These are phyloP conservation scores for Agriopis aurantiaria DNA, from an alignment of 2,888 invertebrate species.

Conservation along the genomic window DNA sequence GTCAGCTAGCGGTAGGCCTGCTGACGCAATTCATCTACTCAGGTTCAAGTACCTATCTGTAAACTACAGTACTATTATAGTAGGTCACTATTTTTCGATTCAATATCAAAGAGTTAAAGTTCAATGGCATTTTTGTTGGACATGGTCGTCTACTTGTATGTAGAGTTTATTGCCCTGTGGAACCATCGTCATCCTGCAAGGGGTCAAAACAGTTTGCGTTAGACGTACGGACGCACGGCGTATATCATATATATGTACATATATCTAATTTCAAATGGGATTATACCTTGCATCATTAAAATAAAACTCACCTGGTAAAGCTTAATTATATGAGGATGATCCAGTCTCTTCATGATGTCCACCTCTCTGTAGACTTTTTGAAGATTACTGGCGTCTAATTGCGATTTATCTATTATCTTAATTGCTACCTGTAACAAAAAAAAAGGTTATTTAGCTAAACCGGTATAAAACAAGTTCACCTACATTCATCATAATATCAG, in stretches of 20 bases:
- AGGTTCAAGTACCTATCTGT: slow-evolving; percentile 8
- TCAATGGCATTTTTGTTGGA: slow-evolving; percentile 30
- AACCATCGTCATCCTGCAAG: slow-evolving; percentile 24
- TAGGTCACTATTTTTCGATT: slow-evolving; percentile 4
- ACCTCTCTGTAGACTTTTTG: slow-evolving; percentile 99
- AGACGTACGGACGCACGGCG: neutral
- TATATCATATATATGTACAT: too few species aligned
- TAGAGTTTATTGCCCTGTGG: slow-evolving; percentile 31
- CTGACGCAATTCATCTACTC: slow-evolving; percentile 10
- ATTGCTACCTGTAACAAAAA: slow-evolving; percentile 94
- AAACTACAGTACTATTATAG: neutral
- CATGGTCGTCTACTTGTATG: slow-evolving; percentile 21
- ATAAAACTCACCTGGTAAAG: slow-evolving; percentile 92
- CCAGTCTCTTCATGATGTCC: slow-evolving; percentile 98
- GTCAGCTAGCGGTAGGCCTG: slow-evolving; percentile 2
- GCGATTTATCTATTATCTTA: slow-evolving; percentile 98
- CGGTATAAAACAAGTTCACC: too few species aligned
- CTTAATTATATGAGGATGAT: slow-evolving; percentile 99
- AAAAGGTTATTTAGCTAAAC: slow-evolving; percentile 16
- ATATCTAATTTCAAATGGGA: too few species aligned
- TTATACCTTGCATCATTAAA: neutral
- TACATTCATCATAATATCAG: too few species aligned
- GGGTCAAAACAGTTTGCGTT: slow-evolving; percentile 24
- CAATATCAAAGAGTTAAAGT: slow-evolving; percentile 12
- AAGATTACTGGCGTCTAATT: slow-evolving; percentile 95